phyloP scores from a whole-genome alignment of 1,140 invertebrate genomes.

The Apis laboriosa region DNA sequence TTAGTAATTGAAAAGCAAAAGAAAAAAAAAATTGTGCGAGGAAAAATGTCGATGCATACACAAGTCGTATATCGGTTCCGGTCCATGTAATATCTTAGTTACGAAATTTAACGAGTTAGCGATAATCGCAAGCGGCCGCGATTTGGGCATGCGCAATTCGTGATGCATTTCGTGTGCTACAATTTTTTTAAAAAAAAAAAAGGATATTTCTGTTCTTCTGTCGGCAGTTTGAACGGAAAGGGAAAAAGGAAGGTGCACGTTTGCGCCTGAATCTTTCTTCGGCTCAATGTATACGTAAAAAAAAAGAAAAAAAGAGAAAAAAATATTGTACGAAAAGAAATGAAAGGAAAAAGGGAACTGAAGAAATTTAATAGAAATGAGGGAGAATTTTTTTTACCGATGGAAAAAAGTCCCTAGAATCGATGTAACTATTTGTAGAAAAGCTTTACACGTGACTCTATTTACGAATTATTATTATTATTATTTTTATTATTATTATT shows the following conservation, averaged over 20 bases:
- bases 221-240: neutral
- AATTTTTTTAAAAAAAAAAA: neutral
- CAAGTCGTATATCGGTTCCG: constrained; percentile 58
- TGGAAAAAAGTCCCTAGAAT: constrained; percentile 56
- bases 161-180: constrained; percentile 40
- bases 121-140: constrained; percentile 6
- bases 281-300: constrained; percentile 76
- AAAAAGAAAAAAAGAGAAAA: constrained; percentile 32
- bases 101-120: constrained; percentile 31
- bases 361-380: neutral
- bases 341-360: constrained; percentile 13
- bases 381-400: constrained; percentile 42
- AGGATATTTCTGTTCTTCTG: constrained; percentile 55
- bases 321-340: too few relatives aligned
- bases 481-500: constrained; percentile 19
- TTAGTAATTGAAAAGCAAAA: neutral
- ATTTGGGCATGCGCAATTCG: neutral
- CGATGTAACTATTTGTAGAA: constrained; percentile 77
- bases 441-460: constrained; percentile 75
- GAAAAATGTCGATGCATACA: neutral
- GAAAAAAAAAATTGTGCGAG: neutral
- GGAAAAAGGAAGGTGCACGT: constrained; percentile 70
- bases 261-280: constrained; percentile 69
- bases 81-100: constrained; percentile 55
- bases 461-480: constrained; percentile 59